Conservation (phyloP, 1,140 invertebrate species). For the Anoplolepis gracilipes region DNA sequence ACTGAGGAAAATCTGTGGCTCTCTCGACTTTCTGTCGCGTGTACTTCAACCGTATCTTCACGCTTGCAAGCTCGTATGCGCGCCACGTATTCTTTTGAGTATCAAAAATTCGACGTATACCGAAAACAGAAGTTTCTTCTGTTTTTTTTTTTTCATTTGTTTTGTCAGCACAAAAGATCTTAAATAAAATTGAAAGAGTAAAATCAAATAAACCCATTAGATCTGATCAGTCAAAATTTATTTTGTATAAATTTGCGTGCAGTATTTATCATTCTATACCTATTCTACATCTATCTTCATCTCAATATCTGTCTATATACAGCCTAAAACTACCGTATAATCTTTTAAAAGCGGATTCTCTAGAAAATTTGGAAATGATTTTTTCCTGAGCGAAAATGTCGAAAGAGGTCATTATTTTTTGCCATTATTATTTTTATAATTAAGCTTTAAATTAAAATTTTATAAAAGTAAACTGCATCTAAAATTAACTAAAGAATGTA, state of each 20-base stretch:
- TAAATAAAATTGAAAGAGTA: neutral
- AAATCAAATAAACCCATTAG: neutral
- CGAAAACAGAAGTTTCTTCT: neutral
- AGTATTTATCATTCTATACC: neutral
- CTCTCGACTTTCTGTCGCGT: neutral
- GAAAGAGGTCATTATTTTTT: too few species aligned
- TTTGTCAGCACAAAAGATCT: neutral
- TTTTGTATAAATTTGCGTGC: too few species aligned
- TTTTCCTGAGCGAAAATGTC: too few species aligned
- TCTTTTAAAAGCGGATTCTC: too few species aligned
- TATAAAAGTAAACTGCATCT: too few species aligned
- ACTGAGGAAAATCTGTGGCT: conserved; percentile 38
- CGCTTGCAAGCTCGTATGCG: conserved; percentile 27
- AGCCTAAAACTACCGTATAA: too few species aligned
- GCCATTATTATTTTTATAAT: too few species aligned
- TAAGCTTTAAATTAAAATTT: neutral
- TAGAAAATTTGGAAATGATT: too few species aligned
- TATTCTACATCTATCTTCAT: too few species aligned
- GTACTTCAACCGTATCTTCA: neutral
- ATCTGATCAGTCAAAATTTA: neutral
- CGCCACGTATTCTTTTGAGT: conserved; percentile 39
- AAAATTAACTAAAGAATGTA: too few species aligned
- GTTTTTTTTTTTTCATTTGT: neutral
- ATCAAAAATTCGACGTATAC: neutral
- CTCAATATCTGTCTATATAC: too few species aligned